Evolutionary conservation across 2,797 vertebrate species (phyloP).

Genomic region (Acanthurus tractus): DNA sequence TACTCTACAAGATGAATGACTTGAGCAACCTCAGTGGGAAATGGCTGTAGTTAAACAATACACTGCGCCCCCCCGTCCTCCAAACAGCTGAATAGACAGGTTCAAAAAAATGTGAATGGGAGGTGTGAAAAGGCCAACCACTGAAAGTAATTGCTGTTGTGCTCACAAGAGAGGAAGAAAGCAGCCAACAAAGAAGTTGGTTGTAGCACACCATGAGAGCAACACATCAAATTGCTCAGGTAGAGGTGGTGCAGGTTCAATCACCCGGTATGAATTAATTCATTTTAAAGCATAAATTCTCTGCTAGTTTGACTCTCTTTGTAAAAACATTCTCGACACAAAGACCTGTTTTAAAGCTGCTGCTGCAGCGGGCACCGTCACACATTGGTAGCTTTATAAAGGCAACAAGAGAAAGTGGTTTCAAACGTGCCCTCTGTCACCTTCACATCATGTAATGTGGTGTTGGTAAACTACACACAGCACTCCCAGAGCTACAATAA

Average conservation of each 20-base stretch:
- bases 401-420: constrained; percentile 32
- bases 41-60: constrained; percentile 73
- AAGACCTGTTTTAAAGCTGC: constrained; percentile 30
- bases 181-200: constrained; percentile 60
- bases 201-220: constrained; percentile 55
- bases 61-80: constrained; percentile 31
- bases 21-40: constrained; percentile 56
- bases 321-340: constrained; percentile 18
- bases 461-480: constrained; percentile 26
- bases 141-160: constrained; percentile 74
- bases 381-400: constrained; percentile 47
- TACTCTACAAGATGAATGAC: constrained; percentile 73
- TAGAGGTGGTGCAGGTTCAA: constrained; percentile 44
- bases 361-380: constrained; percentile 28
- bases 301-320: constrained; percentile 32
- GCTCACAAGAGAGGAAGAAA: constrained; percentile 66
- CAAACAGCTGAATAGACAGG: constrained; percentile 61
- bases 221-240: constrained; percentile 63
- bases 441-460: constrained; percentile 30
- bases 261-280: constrained; percentile 52
- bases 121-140: constrained; percentile 66
- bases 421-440: constrained; percentile 37
- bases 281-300: constrained; percentile 51
- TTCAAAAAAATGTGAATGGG: constrained; percentile 65
- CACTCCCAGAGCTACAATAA: constrained; percentile 13